Conservation (phyloP, 2,797 vertebrate genomes). For the Lemur catta region DNA sequence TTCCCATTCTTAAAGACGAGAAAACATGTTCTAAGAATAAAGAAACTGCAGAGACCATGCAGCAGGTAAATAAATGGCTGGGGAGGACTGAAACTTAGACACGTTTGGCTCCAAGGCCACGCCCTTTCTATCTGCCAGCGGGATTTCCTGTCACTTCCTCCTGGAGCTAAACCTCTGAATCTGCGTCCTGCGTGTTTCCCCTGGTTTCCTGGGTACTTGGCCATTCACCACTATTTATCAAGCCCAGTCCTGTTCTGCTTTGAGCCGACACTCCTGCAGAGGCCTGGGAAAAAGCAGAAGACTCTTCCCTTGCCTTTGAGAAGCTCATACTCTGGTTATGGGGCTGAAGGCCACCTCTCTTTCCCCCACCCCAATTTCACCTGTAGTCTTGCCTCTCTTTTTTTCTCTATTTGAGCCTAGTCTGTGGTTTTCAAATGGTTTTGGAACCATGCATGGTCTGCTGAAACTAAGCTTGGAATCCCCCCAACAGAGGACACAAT, state of each 20-base stretch:
- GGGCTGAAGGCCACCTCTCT: neutral
- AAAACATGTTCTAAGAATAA: neutral
- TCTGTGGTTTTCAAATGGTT: neutral
- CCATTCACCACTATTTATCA: neutral
- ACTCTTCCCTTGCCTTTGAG: neutral
- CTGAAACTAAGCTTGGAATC: neutral
- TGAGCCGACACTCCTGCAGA: neutral
- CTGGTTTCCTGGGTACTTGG: neutral
- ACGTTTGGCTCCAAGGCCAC: neutral
- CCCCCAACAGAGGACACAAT: neutral
- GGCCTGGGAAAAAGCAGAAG: neutral
- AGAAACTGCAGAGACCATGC: accelerated
- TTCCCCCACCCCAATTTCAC: neutral
- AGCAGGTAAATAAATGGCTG: neutral
- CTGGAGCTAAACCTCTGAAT: neutral
- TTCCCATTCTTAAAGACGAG: neutral
- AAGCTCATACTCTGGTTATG: neutral
- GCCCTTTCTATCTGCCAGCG: neutral
- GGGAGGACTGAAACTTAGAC: neutral
- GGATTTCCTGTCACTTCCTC: neutral
- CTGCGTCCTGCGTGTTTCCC: neutral
- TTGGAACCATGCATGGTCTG: neutral
- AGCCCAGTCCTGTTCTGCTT: neutral
- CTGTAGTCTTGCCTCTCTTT: neutral
- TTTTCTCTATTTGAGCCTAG: neutral